Evolutionary conservation across 2,888 invertebrate genomes (phyloP).

Genomic region (Crioceris asparagi): DNA sequence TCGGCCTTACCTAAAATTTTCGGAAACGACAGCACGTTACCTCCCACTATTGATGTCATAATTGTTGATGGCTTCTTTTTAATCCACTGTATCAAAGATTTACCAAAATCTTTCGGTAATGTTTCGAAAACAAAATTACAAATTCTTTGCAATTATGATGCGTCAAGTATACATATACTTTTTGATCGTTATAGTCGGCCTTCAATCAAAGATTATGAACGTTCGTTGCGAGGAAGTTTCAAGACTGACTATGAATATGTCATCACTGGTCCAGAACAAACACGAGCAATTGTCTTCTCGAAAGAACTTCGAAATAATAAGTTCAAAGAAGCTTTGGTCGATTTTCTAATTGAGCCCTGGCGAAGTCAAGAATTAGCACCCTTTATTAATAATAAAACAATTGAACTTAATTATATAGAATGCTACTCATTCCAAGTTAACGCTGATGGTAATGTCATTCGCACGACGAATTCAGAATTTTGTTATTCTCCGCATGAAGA

Average conservation of each 20-base stretch:
- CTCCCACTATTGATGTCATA: conserved; percentile 6
- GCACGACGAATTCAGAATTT: conserved; percentile 1
- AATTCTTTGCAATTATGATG: conserved; percentile 5
- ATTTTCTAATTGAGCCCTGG: conserved; percentile 9
- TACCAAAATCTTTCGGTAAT: conserved; percentile 10
- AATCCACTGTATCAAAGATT: conserved; percentile 10
- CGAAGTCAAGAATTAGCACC: conserved; percentile 7
- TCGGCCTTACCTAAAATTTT: conserved; percentile 11
- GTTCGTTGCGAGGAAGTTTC: conserved; percentile 8
- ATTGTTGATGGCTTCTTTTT: conserved; percentile 11
- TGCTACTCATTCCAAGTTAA: conserved; percentile 1
- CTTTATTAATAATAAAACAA: conserved; percentile 6
- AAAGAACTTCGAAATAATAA: conserved; percentile 11
- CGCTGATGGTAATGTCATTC: conserved; percentile 1
- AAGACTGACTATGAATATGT: conserved; percentile 6
- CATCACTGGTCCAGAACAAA: conserved; percentile 13
- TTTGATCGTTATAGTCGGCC: conserved; percentile 10
- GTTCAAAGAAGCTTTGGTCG: conserved; percentile 11
- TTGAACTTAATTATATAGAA: conserved; percentile 4
- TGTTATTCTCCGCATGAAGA: conserved; percentile 2
- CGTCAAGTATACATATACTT: conserved; percentile 7
- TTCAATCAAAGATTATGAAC: conserved; percentile 13
- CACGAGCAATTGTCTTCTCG: conserved; percentile 8
- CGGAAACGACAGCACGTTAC: conserved; percentile 10
- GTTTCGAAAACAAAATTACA: conserved; percentile 7